These are phyloP conservation scores for Myotis pilosus DNA, from an alignment of 2,797 vertebrate species.

Conservation along the genomic window DNA sequence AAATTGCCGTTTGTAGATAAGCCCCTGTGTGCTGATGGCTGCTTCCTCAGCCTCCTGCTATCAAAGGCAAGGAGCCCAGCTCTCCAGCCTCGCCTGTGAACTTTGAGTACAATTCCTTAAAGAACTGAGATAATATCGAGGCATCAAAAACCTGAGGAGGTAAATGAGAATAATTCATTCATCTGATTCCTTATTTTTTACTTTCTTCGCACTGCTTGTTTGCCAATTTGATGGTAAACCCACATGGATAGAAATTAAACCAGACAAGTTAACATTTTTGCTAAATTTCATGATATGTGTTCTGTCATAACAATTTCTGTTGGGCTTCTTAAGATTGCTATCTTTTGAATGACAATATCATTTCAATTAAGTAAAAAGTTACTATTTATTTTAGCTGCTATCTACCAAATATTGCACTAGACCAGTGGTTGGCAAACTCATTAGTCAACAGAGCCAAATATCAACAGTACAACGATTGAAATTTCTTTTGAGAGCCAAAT, in stretches of 20 bases:
- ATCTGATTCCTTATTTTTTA: background rate
- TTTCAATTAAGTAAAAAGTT: constrained; percentile 28
- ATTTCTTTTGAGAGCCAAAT: too few relatives aligned
- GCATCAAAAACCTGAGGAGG: background rate
- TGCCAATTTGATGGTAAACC: background rate
- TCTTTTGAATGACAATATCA: constrained; percentile 24
- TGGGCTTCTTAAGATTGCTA: background rate
- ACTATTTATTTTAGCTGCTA: background rate
- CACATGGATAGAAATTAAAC: background rate
- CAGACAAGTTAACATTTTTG: background rate
- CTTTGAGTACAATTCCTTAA: background rate
- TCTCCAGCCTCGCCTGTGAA: background rate
- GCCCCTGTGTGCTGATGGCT: background rate
- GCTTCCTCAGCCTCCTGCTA: background rate
- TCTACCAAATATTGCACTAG: background rate
- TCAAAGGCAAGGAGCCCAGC: background rate
- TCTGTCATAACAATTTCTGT: background rate
- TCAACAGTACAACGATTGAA: too few relatives aligned
- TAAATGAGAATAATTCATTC: background rate
- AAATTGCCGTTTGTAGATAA: background rate
- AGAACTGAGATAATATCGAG: background rate
- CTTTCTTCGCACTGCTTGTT: background rate
- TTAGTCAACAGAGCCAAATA: too few relatives aligned
- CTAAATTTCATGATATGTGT: background rate
- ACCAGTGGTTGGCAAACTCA: too few relatives aligned